Percentiles rank a stretch among this genome's conserved stretches.
These are phyloP conservation scores for Abramis brama DNA, from an alignment of 2,113 vertebrate genomes.

Conservation along the genomic window DNA sequence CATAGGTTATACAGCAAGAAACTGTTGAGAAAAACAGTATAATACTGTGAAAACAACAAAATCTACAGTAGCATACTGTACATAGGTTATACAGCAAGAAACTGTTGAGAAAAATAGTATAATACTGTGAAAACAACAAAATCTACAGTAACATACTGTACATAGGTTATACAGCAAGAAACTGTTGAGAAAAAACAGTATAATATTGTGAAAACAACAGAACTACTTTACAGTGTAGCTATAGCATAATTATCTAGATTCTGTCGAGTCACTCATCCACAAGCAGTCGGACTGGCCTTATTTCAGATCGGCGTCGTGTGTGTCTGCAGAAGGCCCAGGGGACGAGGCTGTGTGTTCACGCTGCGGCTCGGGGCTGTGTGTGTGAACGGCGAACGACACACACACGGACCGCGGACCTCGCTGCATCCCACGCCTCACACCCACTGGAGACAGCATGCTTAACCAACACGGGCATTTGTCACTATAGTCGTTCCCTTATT, in stretches of 20 bases:
- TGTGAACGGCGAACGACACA: not conserved
- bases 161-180: too few relatives aligned
- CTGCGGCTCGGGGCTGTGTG: not conserved
- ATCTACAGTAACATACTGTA: too few relatives aligned
- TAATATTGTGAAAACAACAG: too few relatives aligned
- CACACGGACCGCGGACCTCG: slow-evolving; percentile 13
- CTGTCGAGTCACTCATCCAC: slow-evolving; percentile 9
- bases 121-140: too few relatives aligned
- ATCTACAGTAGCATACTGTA: too few relatives aligned
- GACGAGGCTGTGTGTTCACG: slow-evolving; percentile 9
- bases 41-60: too few relatives aligned
- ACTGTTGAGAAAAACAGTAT: too few relatives aligned
- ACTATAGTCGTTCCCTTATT: not conserved
- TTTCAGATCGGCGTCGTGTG: not conserved
- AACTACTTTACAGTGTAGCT: too few relatives aligned
- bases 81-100: too few relatives aligned
- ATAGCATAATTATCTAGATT: not conserved
- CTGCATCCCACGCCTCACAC: slow-evolving; percentile 29
- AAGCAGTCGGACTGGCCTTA: slow-evolving; percentile 18
- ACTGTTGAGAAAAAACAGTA: too few relatives aligned
- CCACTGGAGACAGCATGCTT: slow-evolving; percentile 21
- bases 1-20: too few relatives aligned
- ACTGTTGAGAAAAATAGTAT: too few relatives aligned
- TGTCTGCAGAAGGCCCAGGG: slow-evolving; percentile 13
- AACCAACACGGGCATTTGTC: slow-evolving; percentile 23